Percentiles rank a stretch among this genome's conserved stretches.
These are phyloP conservation scores for Paradoxurus hermaphroditus DNA, from an alignment of 2,113 vertebrate species.

Conservation along the genomic window DNA sequence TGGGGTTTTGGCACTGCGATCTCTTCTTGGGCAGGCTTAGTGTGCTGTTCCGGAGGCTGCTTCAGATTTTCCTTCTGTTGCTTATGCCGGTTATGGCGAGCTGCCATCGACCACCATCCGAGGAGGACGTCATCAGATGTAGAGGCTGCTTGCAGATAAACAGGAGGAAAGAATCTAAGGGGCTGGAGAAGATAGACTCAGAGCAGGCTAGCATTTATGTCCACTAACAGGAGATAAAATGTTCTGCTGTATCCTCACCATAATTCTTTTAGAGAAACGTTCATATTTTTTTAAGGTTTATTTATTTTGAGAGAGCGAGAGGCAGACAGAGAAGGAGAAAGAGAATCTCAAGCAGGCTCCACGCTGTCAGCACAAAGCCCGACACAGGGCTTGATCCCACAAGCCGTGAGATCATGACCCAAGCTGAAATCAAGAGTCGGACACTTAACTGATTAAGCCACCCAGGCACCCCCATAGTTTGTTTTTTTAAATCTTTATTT, in stretches of 20 bases:
- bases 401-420: too few species aligned
- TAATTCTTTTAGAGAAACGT: neutral
- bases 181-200: neutral
- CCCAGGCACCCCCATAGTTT: too few species aligned
- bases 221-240: neutral
- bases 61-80: neutral
- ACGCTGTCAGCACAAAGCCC: too few species aligned
- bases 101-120: neutral
- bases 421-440: too few species aligned
- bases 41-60: neutral
- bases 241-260: neutral
- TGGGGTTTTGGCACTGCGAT: neutral
- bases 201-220: neutral
- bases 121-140: neutral
- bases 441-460: too few species aligned
- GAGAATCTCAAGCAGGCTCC: too few species aligned
- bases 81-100: fast-evolving
- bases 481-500: too few species aligned
- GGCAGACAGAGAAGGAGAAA: too few species aligned
- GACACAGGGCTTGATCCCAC: too few species aligned
- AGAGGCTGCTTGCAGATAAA: neutral
- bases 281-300: neutral
- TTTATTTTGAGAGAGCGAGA: too few species aligned
- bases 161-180: neutral
- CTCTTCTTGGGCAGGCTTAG: neutral